Evolutionary conservation across 92 coral and sea anemone genomes (phyloP).

Genomic region (Bergia sp.): DNA sequence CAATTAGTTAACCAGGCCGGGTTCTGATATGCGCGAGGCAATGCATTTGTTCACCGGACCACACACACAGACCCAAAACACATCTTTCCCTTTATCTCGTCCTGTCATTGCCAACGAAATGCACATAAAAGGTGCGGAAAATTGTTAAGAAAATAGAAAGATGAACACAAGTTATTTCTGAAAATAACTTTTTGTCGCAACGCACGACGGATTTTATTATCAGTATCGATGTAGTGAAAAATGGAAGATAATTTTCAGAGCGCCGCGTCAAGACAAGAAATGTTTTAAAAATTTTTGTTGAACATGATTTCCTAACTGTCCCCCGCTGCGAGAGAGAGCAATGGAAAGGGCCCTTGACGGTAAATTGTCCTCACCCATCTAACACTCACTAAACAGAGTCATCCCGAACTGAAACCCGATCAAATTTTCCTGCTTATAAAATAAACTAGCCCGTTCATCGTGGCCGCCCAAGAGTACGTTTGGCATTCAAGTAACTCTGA

Average conservation of each 20-base stretch:
- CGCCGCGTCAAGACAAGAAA: not conserved
- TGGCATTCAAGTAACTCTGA: slow-evolving; percentile 13
- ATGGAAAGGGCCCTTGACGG: not conserved
- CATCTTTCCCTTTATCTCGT: slow-evolving; percentile 54
- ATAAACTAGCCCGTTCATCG: not conserved
- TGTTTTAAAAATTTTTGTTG: slow-evolving; percentile 15
- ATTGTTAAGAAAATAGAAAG: slow-evolving; percentile 41
- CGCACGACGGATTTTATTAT: not conserved
- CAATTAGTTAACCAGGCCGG: slow-evolving; percentile 45
- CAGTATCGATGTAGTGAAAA: not conserved
- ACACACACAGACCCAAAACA: slow-evolving; percentile 50
- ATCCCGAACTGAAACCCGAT: slow-evolving; percentile 7
- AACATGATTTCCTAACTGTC: slow-evolving; percentile 34
- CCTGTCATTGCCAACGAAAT: slow-evolving; percentile 50
- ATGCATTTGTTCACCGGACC: slow-evolving; percentile 52
- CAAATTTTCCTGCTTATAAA: slow-evolving; percentile 21
- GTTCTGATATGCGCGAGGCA: slow-evolving; percentile 13
- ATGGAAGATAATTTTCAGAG: not conserved
- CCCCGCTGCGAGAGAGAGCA: slow-evolving; percentile 41
- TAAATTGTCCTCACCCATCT: not conserved
- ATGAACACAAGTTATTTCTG: slow-evolving; percentile 50
- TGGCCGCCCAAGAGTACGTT: not conserved
- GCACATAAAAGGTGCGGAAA: slow-evolving; percentile 51
- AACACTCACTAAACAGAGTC: slow-evolving; percentile 21
- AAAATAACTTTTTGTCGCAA: slow-evolving; percentile 45